Conservation (phyloP, 2,113 vertebrate species). For the Hylia prasina region DNA sequence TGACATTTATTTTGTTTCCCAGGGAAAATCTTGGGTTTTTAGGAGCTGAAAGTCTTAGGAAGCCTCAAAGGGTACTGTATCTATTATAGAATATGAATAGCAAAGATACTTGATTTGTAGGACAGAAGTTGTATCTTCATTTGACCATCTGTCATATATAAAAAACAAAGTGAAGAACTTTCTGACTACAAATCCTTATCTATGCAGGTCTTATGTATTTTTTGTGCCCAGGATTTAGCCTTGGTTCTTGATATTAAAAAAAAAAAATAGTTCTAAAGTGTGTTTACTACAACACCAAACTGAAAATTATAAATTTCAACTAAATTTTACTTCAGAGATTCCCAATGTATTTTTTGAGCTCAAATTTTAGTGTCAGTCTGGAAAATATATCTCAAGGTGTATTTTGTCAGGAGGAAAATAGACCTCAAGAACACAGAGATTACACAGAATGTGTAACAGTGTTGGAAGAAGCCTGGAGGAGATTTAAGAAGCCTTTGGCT, state of each 20-base stretch:
- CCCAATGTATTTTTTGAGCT: background rate
- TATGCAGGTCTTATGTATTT: accelerated
- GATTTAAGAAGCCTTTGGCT: background rate
- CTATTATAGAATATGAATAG: background rate
- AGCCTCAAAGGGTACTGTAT: background rate
- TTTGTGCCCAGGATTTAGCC: background rate
- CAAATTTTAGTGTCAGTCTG: background rate
- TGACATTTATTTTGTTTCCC: background rate
- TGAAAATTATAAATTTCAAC: background rate
- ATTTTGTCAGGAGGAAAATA: background rate
- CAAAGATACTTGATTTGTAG: background rate
- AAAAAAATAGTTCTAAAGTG: background rate
- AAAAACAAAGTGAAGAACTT: background rate
- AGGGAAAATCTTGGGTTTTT: background rate
- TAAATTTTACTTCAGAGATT: background rate
- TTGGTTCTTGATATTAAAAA: background rate
- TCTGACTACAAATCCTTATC: background rate
- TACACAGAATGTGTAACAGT: background rate
- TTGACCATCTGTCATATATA: background rate
- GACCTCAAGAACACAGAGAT: background rate
- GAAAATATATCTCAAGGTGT: background rate
- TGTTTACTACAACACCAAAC: background rate
- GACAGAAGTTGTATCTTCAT: background rate
- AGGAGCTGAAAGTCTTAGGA: background rate
- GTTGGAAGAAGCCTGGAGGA: conserved; percentile 1